Conservation (phyloP, 2,888 invertebrate genomes). For the Eledona agricola region DNA sequence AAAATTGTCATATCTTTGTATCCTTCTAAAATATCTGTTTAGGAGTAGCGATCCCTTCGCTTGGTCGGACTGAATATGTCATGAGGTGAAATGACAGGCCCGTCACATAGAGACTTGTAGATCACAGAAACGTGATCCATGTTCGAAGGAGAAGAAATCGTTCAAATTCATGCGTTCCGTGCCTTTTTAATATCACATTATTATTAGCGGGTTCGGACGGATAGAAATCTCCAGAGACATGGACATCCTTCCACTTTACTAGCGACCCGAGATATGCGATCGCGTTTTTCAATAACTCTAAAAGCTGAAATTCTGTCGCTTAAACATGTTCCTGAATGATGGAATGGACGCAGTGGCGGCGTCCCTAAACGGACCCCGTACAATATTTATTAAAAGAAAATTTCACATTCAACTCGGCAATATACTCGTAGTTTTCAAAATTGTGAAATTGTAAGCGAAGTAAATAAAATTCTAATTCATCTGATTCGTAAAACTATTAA, state of each 20-base stretch:
- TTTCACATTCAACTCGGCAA: no score
- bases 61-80: conserved; percentile 57
- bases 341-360: conserved; percentile 24
- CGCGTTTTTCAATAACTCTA: conserved; percentile 62
- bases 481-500: no score
- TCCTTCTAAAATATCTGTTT: conserved; percentile 37
- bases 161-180: conserved; percentile 18
- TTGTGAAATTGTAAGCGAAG: no score
- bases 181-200: conserved; percentile 26
- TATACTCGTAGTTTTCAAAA: no score
- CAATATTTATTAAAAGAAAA: no score
- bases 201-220: conserved; percentile 22
- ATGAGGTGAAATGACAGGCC: conserved; percentile 46
- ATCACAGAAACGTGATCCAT: conserved; percentile 32
- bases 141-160: conserved; percentile 17
- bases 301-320: conserved; percentile 57
- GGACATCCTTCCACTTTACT: conserved; percentile 55
- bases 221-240: conserved; percentile 41
- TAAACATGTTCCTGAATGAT: conserved; percentile 42
- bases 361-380: no score
- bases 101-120: conserved; percentile 30
- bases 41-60: conserved; percentile 37
- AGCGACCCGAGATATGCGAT: conserved; percentile 60
- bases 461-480: no score
- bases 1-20: conserved; percentile 38